Evolutionary conservation across 2,797 vertebrate species (phyloP), one percentile per base, ranked within the genome.

Genomic region (Vespertilio murinus): DNA sequence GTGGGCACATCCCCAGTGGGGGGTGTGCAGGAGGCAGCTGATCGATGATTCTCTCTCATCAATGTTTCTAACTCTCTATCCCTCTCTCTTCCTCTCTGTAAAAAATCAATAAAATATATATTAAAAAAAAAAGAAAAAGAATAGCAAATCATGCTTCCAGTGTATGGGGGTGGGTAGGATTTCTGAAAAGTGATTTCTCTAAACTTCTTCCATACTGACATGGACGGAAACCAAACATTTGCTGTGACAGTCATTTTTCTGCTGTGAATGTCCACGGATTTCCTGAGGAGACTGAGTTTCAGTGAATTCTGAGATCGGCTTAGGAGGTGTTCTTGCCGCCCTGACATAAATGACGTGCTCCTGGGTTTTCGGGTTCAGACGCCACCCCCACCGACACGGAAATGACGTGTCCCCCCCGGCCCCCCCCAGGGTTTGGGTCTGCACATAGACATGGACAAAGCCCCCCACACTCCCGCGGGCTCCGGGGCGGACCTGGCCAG

Each of bases 401-500:
- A 42, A 45, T 20, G 3, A 0, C 0, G 0, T 13, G 45, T 28
- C 28, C 20, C 17, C 25, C 47, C 59, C 28, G 1, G 45, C 23
- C 28, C 20, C 17, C 25, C 47, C 59, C 28, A 1, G 8, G 42
- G 11, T 2, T 45, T 33, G 4, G 7, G 3, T 30, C 8, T 3
- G 30, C 42, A 73, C 33, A n/a, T 2, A 3, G 65, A 23, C 2
- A 1, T 11, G 61, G 22, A 17, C 1, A 12, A n/a, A 0, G 22
- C 77, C 61, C 45, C 18, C 64, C 17, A 16, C 17, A 1, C 0
- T 2, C 80, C 20, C 1, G 2, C 42, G 11, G 86, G 35, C 30
- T 4, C 1, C 28, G 9, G 74, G 6, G 30, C 97, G 65, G 83
- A 98, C 98, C 98, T 98, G 61, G 98, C 98, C 83, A 98, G 96